These are phyloP conservation scores for Xerus inauris DNA, from an alignment of 2,113 vertebrate genomes.

Conservation along the genomic window DNA sequence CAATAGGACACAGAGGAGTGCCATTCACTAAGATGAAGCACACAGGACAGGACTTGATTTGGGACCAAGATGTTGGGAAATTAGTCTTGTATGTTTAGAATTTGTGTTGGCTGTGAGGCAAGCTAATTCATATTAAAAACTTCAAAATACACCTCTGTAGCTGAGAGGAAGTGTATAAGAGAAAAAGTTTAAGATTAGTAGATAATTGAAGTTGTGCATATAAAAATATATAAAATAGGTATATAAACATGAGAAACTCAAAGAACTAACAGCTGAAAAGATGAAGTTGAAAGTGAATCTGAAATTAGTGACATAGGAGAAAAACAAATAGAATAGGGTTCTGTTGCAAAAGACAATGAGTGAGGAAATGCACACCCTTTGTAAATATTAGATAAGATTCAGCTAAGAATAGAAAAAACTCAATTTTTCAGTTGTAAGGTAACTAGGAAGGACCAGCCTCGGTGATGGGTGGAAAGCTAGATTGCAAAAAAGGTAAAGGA, in stretches of 20 bases:
- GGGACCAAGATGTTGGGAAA: not conserved
- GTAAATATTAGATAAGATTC: not conserved
- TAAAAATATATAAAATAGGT: too few species aligned
- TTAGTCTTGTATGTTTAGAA: too few species aligned
- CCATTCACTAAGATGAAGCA: not conserved
- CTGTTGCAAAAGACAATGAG: not conserved
- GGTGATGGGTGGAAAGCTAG: not conserved
- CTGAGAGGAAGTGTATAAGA: not conserved
- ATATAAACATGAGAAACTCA: not conserved
- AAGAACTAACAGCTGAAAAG: not conserved
- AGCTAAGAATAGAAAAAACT: not conserved
- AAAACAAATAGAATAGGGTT: not conserved
- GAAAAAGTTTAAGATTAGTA: not conserved
- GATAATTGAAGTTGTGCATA: not conserved
- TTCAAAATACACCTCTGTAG: not conserved
- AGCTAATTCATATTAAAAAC: too few species aligned
- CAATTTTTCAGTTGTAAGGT: not conserved
- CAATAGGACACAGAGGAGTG: accelerated
- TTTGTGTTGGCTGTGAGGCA: not conserved
- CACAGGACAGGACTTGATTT: not conserved
- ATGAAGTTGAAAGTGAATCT: not conserved
- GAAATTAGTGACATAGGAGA: not conserved
- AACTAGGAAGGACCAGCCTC: not conserved
- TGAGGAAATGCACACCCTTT: not conserved
- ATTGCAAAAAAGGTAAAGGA: not conserved